A percentile compares a stretch with the other conserved stretches of the same genome.
phyloP scores from a whole-genome alignment of 2,113 vertebrate species.

The Myrmecobius fasciatus region DNA sequence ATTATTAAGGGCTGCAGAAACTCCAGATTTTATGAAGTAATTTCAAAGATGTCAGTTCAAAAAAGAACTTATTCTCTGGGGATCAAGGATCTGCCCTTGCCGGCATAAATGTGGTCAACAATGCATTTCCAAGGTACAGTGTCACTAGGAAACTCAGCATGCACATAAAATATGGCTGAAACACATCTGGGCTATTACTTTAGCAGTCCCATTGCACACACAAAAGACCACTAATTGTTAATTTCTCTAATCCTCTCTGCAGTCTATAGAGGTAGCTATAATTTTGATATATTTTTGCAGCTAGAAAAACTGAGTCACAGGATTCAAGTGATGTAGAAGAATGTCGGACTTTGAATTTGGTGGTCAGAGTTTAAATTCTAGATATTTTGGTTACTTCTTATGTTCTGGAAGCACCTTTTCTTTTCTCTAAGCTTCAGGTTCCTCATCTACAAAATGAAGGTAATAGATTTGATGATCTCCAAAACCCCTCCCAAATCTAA shows the following conservation, averaged over 20 bases:
- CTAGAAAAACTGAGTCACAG: background rate
- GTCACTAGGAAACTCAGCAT: accelerated
- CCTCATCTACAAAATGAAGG: background rate
- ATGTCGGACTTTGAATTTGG: background rate
- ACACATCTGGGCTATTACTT: background rate
- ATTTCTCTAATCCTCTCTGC: background rate
- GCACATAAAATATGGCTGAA: background rate
- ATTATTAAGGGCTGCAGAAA: background rate
- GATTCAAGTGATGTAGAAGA: background rate
- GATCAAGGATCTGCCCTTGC: background rate
- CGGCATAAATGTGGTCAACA: background rate
- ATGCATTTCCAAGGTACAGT: accelerated
- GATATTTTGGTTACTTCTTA: background rate
- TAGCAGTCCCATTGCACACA: background rate
- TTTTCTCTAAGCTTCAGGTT: background rate
- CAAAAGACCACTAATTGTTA: background rate
- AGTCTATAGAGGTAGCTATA: background rate
- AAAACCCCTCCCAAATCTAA: background rate
- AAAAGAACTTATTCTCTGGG: background rate
- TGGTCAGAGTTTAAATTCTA: background rate
- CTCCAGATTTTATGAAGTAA: background rate
- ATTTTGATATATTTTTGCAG: background rate
- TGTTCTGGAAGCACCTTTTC: background rate
- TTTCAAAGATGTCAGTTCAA: slow-evolving; percentile 8
- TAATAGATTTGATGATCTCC: background rate